Conservation (phyloP, 1,140 invertebrate species). For the Penaeus vannamei region DNA sequence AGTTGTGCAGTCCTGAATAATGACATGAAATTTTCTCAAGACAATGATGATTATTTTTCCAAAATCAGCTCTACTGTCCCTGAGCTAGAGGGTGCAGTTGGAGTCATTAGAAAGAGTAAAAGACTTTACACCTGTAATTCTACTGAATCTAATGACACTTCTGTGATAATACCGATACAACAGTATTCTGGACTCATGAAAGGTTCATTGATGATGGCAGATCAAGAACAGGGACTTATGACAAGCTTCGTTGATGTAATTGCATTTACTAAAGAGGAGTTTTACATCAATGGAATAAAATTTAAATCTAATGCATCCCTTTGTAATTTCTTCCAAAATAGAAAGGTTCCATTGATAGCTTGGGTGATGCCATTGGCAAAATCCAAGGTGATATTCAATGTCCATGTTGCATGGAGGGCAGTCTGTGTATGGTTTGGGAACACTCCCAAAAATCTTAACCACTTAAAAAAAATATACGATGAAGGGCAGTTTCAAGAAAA, state of each 20-base stretch:
- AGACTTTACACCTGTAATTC: no score
- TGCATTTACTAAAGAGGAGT: constrained; percentile 50
- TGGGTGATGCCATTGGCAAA: constrained; percentile 49
- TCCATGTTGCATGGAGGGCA: constrained; percentile 44
- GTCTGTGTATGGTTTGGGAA: constrained; percentile 41
- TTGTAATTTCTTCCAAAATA: constrained; percentile 39
- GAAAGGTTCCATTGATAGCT: constrained; percentile 40
- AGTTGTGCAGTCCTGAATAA: not conserved
- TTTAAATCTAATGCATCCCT: constrained; percentile 37
- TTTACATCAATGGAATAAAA: constrained; percentile 50
- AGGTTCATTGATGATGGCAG: constrained; percentile 35
- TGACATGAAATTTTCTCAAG: no score
- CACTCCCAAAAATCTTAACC: constrained; percentile 27
- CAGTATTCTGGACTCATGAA: constrained; percentile 44
- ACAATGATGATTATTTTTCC: no score
- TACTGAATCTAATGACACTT: no score
- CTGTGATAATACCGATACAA: constrained; percentile 28
- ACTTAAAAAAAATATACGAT: not conserved
- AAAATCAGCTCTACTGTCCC: no score
- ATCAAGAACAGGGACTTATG: constrained; percentile 38
- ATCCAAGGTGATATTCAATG: constrained; percentile 44
- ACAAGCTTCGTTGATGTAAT: constrained; percentile 49
- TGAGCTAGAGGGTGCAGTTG: no score
- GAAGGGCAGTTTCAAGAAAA: not conserved
- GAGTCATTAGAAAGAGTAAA: not conserved